Evolutionary conservation across 1,140 invertebrate species (phyloP).

Genomic region (Penaeus chinensis): DNA sequence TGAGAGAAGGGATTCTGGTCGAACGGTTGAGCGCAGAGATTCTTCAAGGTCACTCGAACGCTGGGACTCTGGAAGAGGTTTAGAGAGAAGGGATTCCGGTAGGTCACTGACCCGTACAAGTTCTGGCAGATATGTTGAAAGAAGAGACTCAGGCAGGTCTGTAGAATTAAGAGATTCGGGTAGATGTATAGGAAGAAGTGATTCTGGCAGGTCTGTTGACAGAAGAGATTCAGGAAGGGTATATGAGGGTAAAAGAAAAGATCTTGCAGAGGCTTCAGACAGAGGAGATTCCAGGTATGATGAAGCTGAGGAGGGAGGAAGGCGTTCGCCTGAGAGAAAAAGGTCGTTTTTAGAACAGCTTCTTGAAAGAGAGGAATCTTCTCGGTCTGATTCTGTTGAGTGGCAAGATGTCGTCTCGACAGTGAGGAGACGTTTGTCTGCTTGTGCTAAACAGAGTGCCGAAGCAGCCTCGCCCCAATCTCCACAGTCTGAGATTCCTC

Average conservation of each 20-base stretch:
- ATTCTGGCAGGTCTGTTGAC: neutral
- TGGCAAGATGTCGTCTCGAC: slow-evolving; percentile 43
- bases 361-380: slow-evolving; percentile 25
- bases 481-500: slow-evolving; percentile 13
- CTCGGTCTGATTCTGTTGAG: slow-evolving; percentile 28
- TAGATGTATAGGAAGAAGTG: slow-evolving; percentile 2
- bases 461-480: neutral
- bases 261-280: neutral
- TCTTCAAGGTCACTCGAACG: neutral
- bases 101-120: neutral
- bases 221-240: slow-evolving; percentile 24
- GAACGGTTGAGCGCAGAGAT: neutral
- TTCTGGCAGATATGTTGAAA: neutral
- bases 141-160: slow-evolving; percentile 9
- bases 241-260: neutral
- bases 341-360: slow-evolving; percentile 21
- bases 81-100: slow-evolving; percentile 15
- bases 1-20: slow-evolving; percentile 25
- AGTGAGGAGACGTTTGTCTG: slow-evolving; percentile 36
- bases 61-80: neutral
- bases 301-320: neutral
- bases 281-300: slow-evolving; percentile 19
- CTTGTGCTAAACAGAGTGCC: neutral
- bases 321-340: neutral
- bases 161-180: neutral